Base-by-base conservation (phyloP, 2,113 vertebrate genomes). In the Festucalex cinctus region DNA sequence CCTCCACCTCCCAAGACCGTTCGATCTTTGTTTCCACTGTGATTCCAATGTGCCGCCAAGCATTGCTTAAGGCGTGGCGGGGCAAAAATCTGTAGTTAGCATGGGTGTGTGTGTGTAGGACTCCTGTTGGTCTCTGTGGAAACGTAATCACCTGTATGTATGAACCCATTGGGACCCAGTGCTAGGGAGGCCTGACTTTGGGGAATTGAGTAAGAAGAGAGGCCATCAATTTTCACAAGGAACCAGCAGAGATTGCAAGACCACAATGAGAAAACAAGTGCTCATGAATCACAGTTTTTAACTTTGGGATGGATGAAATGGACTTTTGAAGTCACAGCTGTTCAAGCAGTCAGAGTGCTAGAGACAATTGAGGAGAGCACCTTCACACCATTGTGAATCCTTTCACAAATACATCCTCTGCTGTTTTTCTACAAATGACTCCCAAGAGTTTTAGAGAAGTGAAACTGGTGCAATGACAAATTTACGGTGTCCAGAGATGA, bases 121-220 rank as follows among this genome's bases (percentile, higher is more conserved):
- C 74, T 71, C 36, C 66, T 79, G 80, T 73, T 64, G 69, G 86
- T 93, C 88, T 90, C 94, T 90, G 84, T 93, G 90, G 91, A 94
- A 94, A 94, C 91, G 83, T 86, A 83, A 78, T 82, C 86, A 78
- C 88, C 86, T 86, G 71, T 43, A 72, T 37, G 63, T 43, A 71
- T 22, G 61, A 62, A 49, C 54, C 85, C 80, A 75, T 59, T 54
- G 86, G 81, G 89, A 83, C 59, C 5, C 22, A 71, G 44, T 72
- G 66, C 73, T 69, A 57, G 75, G 69, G 37, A 80, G 71, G 73
- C 54, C 59, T 75, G 64, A 10, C 83, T 68, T 64, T 62, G 67
- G 81, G 76, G 82, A 80, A 70, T 70, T 37, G 68, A 3, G 19
- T 62, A 65, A 73, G 63, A 79, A 53, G 58, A 53, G 78, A 78